A percentile compares a stretch with the other conserved stretches of the same genome.
These are phyloP conservation scores for Apomyelois bistriatella DNA, from an alignment of 2,888 invertebrate genomes.

Conservation along the genomic window DNA sequence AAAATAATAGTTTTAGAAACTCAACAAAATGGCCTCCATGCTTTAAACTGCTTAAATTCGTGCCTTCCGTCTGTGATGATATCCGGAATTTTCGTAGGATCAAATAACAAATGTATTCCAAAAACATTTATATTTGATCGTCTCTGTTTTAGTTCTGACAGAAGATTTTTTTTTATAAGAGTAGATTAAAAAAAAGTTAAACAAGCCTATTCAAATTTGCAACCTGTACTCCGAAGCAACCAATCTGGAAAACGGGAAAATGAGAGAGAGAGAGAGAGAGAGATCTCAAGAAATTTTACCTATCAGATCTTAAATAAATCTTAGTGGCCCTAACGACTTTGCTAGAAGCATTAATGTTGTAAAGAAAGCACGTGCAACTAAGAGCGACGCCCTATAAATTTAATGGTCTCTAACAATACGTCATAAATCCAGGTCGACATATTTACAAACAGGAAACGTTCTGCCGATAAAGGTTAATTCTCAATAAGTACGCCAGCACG, in stretches of 20 bases:
- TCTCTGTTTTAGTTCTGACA: too few species aligned
- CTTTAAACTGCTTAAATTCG: neutral
- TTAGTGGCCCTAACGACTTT: too few species aligned
- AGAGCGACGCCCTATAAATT: slow-evolving; percentile 44
- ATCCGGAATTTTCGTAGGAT: slow-evolving; percentile 17
- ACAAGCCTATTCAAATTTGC: too few species aligned
- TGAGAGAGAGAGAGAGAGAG: too few species aligned
- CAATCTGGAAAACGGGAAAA: too few species aligned
- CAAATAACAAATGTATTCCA: neutral
- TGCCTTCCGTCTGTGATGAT: slow-evolving; percentile 2
- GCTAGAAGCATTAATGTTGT: too few species aligned
- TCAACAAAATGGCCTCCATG: neutral
- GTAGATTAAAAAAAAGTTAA: too few species aligned
- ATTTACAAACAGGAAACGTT: slow-evolving; percentile 33
- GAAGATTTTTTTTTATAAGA: too few species aligned
- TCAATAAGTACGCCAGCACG: neutral
- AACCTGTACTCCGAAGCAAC: too few species aligned
- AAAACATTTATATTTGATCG: neutral
- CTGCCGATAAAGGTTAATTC: slow-evolving; percentile 32
- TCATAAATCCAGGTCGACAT: slow-evolving; percentile 47
- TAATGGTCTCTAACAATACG: slow-evolving; percentile 53
- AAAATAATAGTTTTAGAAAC: neutral
- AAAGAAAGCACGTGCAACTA: slow-evolving; percentile 17
- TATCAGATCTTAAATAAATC: too few species aligned
- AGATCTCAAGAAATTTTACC: too few species aligned